Percentiles rank a stretch among this genome's conserved stretches.
Conservation (phyloP, 2,888 invertebrate species). For the Cryptus viduatorius region DNA sequence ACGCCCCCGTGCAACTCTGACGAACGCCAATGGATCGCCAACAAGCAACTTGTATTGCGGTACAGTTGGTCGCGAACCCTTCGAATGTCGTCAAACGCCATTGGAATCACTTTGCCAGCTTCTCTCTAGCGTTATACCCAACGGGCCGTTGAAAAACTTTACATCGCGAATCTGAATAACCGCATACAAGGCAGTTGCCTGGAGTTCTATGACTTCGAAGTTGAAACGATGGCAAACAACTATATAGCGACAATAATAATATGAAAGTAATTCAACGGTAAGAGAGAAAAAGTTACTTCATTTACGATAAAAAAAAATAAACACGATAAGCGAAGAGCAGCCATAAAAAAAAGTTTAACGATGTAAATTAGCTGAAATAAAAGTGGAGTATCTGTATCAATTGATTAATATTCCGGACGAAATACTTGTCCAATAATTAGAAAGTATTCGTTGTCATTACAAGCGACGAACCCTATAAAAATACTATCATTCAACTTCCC, state of each 20-base stretch:
- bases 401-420: background rate
- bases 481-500: background rate
- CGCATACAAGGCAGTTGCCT: background rate
- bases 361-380: background rate
- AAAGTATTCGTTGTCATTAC: background rate
- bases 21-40: conserved; percentile 1
- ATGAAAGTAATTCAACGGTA: background rate
- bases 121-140: background rate
- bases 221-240: background rate
- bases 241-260: background rate
- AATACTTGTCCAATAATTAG: background rate
- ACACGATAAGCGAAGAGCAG: background rate
- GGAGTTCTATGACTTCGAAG: background rate
- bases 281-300: no score
- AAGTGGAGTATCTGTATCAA: background rate
- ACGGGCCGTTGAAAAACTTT: background rate
- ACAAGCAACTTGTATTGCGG: background rate
- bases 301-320: background rate
- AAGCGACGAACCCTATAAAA: background rate
- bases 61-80: conserved; percentile 1
- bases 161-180: background rate
- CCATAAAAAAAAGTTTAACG: background rate
- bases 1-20: background rate
- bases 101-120: conserved; percentile 19
- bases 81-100: conserved; percentile 2